phyloP scores from a whole-genome alignment of 2,797 vertebrate species.

The Cyclopterus lumpus region DNA sequence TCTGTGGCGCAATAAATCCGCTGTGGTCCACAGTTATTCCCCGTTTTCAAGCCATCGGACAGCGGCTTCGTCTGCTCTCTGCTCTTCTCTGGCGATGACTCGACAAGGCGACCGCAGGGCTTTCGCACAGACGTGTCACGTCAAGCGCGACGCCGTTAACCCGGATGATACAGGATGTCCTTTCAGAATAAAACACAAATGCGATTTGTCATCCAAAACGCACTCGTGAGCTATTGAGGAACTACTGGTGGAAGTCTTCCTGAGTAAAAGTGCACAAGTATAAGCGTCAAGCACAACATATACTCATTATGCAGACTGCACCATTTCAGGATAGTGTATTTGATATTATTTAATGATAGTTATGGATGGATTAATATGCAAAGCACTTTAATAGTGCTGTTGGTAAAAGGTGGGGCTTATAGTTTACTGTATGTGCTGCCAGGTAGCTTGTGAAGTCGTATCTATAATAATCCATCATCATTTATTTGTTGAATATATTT shows the following conservation, averaged over 20 bases:
- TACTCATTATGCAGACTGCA: background rate
- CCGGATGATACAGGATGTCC: background rate
- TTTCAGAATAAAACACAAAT: constrained; percentile 62
- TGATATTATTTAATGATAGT: background rate
- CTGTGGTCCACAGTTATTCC: constrained; percentile 39
- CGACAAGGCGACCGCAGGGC: constrained; percentile 59
- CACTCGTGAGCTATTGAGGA: background rate
- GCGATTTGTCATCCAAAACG: background rate
- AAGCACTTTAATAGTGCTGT: background rate
- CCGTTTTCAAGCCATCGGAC: constrained; percentile 44
- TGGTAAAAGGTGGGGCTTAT: background rate
- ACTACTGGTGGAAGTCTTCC: background rate
- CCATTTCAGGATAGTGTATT: background rate
- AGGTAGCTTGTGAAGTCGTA: background rate
- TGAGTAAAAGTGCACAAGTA: background rate
- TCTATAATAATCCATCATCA: background rate
- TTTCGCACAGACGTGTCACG: constrained; percentile 48
- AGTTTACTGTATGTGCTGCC: background rate
- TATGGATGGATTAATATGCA: background rate
- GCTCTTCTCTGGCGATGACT: constrained; percentile 72
- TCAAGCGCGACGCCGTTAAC: background rate
- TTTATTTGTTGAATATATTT: background rate
- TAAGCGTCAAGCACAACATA: no score
- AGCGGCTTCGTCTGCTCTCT: constrained; percentile 51
- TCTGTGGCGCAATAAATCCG: constrained; percentile 36